Percentiles rank a stretch among this genome's conserved stretches.
Conservation (phyloP, 1,140 invertebrate species). For the Asbolus verrucosus region DNA sequence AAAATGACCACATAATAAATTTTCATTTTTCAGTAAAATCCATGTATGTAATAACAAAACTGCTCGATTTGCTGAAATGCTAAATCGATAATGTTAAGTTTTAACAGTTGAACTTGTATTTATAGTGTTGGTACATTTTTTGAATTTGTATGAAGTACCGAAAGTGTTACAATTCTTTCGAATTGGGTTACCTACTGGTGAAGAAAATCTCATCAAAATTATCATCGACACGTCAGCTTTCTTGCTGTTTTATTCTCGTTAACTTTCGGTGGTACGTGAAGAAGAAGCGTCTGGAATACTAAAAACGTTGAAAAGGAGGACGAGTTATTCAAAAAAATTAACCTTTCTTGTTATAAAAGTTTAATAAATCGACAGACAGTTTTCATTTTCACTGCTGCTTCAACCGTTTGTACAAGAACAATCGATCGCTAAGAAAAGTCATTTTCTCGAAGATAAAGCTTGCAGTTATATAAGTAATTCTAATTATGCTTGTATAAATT, state of each 20-base stretch:
- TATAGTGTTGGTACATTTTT: constrained; percentile 34
- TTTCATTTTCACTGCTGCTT: too few relatives aligned
- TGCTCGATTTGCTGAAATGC: too few relatives aligned
- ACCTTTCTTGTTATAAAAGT: too few relatives aligned
- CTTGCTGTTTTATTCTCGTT: not conserved
- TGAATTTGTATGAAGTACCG: constrained; percentile 22
- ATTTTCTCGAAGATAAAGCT: too few relatives aligned
- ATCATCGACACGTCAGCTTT: constrained; percentile 8
- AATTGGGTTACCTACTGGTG: constrained; percentile 32
- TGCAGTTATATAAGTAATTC: too few relatives aligned
- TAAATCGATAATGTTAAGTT: too few relatives aligned
- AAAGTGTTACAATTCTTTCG: constrained; percentile 28
- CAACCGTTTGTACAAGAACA: too few relatives aligned
- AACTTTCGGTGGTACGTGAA: constrained; percentile 22
- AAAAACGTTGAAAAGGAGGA: not conserved
- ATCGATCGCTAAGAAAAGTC: too few relatives aligned
- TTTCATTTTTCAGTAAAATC: constrained; percentile 21
- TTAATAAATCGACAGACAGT: too few relatives aligned
- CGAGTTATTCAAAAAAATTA: too few relatives aligned
- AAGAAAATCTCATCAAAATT: constrained; percentile 29
- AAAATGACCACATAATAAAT: not conserved
- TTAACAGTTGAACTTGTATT: too few relatives aligned
- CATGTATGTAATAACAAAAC: not conserved
- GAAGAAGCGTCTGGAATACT: constrained; percentile 17
- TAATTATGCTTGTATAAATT: too few relatives aligned